Base-by-base conservation (phyloP, 2,797 vertebrate genomes). In the Microctenopoma lineatum region DNA sequence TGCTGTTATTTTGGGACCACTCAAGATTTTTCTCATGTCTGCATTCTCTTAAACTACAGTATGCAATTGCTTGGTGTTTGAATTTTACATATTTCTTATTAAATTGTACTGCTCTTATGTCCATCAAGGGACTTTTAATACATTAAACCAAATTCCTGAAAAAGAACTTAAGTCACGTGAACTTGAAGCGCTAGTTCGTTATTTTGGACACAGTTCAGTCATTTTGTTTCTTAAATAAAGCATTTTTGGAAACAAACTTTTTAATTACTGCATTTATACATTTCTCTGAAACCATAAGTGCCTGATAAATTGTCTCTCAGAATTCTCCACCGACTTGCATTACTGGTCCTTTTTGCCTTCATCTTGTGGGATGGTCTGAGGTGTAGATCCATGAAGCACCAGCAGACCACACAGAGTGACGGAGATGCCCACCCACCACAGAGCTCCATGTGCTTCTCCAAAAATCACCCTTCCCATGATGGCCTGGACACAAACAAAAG, bases 401-500 rank as follows among this genome's bases (percentile, higher is more conserved):
- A 94, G 1, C 15, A 98, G 93, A 50, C 97, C 96, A 0, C 94
- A 93, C 52, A 99, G 91, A 0, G 90, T 96, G 79, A 96, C 27
- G 18, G 91, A 64, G 9, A 97, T 95, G 15, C 97, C 97, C 0
- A 93, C 75, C 97, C 97, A 99, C 96, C 97, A 98, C 48, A 98
- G 79, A n/a, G 90, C 57, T 0, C 90, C 90, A 66, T 96, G 95
- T 0, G 80, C 94, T 92, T 98, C 97, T 52, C 91, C 92, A 68
- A 95, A 95, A 4, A 94, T 88, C 46, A 93, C 36, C 75, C 87
- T 80, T 68, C 94, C 94, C 58, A 95, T 81, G 66, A 93, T 50
- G 4, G 92, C 93, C 94, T 95, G 70, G 0, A 84, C 44, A 74
- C 57, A 69, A 29, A 66, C 1, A 48, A 18, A 7, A 68, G 4